Percentiles rank a stretch among this genome's conserved stretches.
phyloP scores from a whole-genome alignment of 2,888 invertebrate genomes.

The Netelia fuscicornis region DNA sequence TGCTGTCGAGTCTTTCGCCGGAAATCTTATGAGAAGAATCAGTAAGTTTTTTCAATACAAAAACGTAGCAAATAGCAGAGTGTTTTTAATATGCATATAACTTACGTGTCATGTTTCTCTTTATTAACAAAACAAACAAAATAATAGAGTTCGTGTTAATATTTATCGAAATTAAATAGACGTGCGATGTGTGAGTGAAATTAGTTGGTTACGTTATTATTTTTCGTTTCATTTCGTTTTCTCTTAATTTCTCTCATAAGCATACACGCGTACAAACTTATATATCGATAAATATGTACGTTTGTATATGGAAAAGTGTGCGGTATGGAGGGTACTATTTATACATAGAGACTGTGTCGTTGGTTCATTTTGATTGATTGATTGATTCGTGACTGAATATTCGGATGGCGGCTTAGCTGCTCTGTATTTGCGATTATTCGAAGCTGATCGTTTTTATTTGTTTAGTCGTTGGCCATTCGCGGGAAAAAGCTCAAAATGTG shows the following conservation, averaged over 20 bases:
- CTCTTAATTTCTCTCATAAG: constrained; percentile 28
- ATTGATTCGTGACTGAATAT: constrained; percentile 24
- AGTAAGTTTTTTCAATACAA: constrained; percentile 89
- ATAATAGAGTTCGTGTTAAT: constrained; percentile 51
- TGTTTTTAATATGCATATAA: constrained; percentile 57
- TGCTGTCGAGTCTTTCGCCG: constrained; percentile 87
- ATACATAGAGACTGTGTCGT: constrained; percentile 46
- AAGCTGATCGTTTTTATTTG: not conserved
- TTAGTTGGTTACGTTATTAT: constrained; percentile 38
- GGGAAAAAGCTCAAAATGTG: constrained; percentile 33
- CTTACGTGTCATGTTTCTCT: constrained; percentile 63
- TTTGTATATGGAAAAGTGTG: constrained; percentile 13
- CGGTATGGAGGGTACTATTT: constrained; percentile 46
- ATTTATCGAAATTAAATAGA: constrained; percentile 55
- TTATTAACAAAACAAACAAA: constrained; percentile 26
- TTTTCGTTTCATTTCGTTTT: constrained; percentile 8
- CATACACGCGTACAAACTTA: constrained; percentile 18
- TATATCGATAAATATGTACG: not conserved
- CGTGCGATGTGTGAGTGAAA: constrained; percentile 61
- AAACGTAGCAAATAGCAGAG: constrained; percentile 47
- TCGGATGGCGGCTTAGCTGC: constrained; percentile 32
- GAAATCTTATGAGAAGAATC: constrained; percentile 93
- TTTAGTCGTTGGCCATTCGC: not conserved
- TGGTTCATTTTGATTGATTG: constrained; percentile 46
- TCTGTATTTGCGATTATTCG: constrained; percentile 4